Conservation (phyloP, 2,888 invertebrate genomes). For the Oscheius onirici region DNA sequence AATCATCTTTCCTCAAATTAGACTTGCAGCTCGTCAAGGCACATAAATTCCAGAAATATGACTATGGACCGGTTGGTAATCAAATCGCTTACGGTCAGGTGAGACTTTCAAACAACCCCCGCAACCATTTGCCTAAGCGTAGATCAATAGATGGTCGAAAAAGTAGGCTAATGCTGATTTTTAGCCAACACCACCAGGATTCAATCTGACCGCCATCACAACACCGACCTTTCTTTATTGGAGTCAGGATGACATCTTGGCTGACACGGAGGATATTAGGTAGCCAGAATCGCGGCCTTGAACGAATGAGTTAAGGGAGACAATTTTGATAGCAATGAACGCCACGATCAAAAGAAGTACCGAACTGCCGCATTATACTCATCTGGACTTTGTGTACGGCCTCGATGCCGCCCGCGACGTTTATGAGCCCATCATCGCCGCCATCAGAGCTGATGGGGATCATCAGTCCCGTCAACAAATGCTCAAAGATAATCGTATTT, state of each 20-base stretch:
- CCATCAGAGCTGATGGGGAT: slow-evolving; percentile 14
- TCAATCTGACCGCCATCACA: slow-evolving; percentile 58
- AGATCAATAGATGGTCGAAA: not conserved
- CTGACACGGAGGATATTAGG: slow-evolving; percentile 62
- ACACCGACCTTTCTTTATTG: slow-evolving; percentile 65
- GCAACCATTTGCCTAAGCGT: not conserved
- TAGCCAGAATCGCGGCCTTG: slow-evolving; percentile 26
- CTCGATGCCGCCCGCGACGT: slow-evolving; percentile 49
- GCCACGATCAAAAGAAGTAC: slow-evolving; percentile 43
- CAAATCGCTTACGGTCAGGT: slow-evolving; percentile 39
- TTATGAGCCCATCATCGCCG: slow-evolving; percentile 34
- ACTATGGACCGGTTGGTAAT: slow-evolving; percentile 47
- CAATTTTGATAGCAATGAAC: slow-evolving; percentile 49
- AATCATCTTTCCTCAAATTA: not conserved
- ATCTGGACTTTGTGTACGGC: slow-evolving; percentile 55
- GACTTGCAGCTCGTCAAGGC: slow-evolving; percentile 38
- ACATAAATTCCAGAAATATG: slow-evolving; percentile 48
- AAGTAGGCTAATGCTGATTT: slow-evolving; percentile 10
- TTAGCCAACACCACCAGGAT: slow-evolving; percentile 59
- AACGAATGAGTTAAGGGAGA: slow-evolving; percentile 37
- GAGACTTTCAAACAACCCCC: too few species aligned
- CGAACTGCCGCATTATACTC: slow-evolving; percentile 52
- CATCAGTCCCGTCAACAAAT: not conserved
- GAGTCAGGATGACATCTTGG: slow-evolving; percentile 66
- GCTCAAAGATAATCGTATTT: slow-evolving; percentile 12